Evolutionary conservation across 2,888 invertebrate genomes (phyloP).

Genomic region (Endomychus coccineus): DNA sequence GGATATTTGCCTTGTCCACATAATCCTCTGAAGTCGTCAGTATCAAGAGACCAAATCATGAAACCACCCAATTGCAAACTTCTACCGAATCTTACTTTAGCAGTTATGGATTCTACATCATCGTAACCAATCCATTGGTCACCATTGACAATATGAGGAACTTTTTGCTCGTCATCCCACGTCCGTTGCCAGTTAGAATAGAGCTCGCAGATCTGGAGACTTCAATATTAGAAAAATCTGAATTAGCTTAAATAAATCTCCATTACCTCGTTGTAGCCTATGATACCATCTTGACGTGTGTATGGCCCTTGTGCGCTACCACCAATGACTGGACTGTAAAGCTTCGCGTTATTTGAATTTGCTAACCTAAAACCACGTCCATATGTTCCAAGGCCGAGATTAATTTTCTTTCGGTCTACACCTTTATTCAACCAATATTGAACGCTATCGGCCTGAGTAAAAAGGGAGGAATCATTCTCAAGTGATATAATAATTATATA

Average conservation of each 20-base stretch:
- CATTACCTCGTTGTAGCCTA: constrained; percentile 65
- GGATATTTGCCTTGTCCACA: constrained; percentile 14
- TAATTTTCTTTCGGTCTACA: constrained; percentile 54
- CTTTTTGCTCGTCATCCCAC: constrained; percentile 39
- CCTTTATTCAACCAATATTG: constrained; percentile 51
- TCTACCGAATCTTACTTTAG: constrained; percentile 39
- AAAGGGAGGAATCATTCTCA: too few relatives aligned
- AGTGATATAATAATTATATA: too few relatives aligned
- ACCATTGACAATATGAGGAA: constrained; percentile 53
- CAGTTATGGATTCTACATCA: constrained; percentile 46
- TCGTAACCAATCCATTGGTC: constrained; percentile 64
- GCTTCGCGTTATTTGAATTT: constrained; percentile 39
- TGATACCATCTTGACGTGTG: constrained; percentile 54
- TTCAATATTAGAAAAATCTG: too few relatives aligned
- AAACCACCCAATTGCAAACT: constrained; percentile 10
- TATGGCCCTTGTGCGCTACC: constrained; percentile 59
- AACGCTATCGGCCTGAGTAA: constrained; percentile 33
- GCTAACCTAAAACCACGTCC: constrained; percentile 60
- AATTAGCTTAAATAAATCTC: too few relatives aligned
- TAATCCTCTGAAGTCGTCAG: constrained; percentile 14
- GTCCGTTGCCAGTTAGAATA: constrained; percentile 27
- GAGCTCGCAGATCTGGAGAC: constrained; percentile 32
- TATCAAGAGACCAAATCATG: constrained; percentile 16
- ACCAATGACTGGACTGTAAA: constrained; percentile 53
- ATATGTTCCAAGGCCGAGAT: constrained; percentile 64